phyloP scores from a whole-genome alignment of 2,888 invertebrate genomes.

The Hipparchia semele region DNA sequence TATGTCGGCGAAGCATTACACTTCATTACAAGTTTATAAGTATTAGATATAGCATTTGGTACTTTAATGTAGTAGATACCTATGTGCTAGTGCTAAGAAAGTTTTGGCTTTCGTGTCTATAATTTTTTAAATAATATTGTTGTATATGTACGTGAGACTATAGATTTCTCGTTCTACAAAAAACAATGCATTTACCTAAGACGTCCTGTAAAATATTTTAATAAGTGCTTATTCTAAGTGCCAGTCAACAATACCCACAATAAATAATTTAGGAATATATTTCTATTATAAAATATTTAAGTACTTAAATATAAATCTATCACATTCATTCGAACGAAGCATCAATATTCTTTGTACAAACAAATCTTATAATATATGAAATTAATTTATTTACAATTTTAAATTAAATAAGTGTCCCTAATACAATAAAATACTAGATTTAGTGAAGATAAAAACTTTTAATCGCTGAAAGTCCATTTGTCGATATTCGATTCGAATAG shows the following conservation, averaged over 20 bases:
- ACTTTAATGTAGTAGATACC: too few relatives aligned
- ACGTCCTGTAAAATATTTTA: background rate
- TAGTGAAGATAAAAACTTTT: too few relatives aligned
- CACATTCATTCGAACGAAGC: slow-evolving; percentile 81
- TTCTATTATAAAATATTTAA: slow-evolving; percentile 69
- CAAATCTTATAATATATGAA: slow-evolving; percentile 24
- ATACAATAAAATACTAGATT: slow-evolving; percentile 49
- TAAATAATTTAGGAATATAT: slow-evolving; percentile 80
- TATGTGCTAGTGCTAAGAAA: too few relatives aligned
- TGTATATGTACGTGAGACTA: background rate
- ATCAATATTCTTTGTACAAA: slow-evolving; percentile 64
- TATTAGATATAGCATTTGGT: too few relatives aligned
- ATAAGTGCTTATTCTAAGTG: slow-evolving; percentile 34
- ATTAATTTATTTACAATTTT: slow-evolving; percentile 52
- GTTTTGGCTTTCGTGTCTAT: too few relatives aligned
- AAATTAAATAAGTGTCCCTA: slow-evolving; percentile 55
- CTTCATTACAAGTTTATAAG: too few relatives aligned
- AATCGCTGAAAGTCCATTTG: background rate
- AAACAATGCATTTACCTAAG: background rate
- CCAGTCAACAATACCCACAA: slow-evolving; percentile 58
- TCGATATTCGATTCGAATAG: background rate
- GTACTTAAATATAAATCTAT: slow-evolving; percentile 80
- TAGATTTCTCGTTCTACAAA: background rate
- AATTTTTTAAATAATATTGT: too few relatives aligned
- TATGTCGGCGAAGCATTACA: too few relatives aligned